These are phyloP conservation scores for Caradrina kadenii DNA, from an alignment of 2,888 invertebrate species.

Conservation along the genomic window DNA sequence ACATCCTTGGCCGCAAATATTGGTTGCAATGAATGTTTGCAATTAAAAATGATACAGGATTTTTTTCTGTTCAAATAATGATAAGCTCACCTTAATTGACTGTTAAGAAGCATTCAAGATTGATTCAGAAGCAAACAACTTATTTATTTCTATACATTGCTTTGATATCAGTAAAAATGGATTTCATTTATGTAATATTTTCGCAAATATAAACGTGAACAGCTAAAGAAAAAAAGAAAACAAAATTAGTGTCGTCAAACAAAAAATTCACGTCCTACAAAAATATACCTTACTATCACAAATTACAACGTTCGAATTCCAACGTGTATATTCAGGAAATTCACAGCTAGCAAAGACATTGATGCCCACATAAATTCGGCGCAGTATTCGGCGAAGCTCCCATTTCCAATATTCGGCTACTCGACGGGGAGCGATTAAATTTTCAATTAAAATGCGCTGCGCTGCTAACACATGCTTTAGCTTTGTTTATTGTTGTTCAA, in stretches of 20 bases:
- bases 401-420: conserved; percentile 57
- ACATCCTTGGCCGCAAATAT: conserved; percentile 25
- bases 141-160: too few relatives aligned
- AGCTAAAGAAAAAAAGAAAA: too few relatives aligned
- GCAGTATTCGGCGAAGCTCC: conserved; percentile 26
- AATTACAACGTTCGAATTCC: conserved; percentile 30
- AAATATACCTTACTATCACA: background rate
- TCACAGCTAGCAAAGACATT: conserved; percentile 34
- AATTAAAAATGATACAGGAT: too few relatives aligned
- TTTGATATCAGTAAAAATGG: too few relatives aligned
- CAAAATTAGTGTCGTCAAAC: background rate
- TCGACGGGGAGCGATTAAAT: conserved; percentile 57
- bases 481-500: conserved; percentile 30
- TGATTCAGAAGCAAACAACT: too few relatives aligned
- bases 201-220: too few relatives aligned
- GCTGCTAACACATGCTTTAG: conserved; percentile 38
- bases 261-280: background rate
- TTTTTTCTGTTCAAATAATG: too few relatives aligned
- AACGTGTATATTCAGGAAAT: conserved; percentile 31
- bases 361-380: conserved; percentile 49
- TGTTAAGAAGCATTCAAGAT: too few relatives aligned
- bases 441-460: conserved; percentile 62
- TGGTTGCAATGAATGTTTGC: background rate
- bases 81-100: too few relatives aligned
- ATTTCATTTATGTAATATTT: too few relatives aligned